Conservation (phyloP, 2,888 invertebrate species). For the Mesochorus sp. region DNA sequence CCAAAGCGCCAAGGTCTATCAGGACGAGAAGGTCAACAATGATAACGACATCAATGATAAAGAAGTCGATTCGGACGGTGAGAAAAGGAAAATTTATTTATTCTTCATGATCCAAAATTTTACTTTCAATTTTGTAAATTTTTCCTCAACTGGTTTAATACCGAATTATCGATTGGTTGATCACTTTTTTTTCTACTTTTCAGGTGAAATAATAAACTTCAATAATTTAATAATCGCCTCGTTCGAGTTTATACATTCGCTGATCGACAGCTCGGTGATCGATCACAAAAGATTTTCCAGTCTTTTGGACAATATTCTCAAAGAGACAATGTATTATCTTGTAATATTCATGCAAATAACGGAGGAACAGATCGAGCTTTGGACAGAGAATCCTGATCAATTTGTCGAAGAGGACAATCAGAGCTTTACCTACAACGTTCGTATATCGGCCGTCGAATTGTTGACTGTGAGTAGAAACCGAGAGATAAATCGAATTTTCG, state of each 20-base stretch:
- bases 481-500: neutral
- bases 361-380: conserved; percentile 86
- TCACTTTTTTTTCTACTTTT: too few species aligned
- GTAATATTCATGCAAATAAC: conserved; percentile 88
- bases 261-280: conserved; percentile 84
- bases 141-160: neutral
- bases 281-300: conserved; percentile 84
- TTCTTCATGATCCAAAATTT: too few species aligned
- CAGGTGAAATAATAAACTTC: conserved; percentile 86
- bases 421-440: conserved; percentile 85
- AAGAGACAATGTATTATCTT: conserved; percentile 86
- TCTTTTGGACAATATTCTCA: conserved; percentile 85
- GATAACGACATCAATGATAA: conserved; percentile 83
- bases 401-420: conserved; percentile 89
- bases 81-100: conserved; percentile 50
- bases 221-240: conserved; percentile 86
- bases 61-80: conserved; percentile 86
- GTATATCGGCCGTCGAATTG: conserved; percentile 87
- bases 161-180: neutral
- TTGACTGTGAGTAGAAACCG: conserved; percentile 81
- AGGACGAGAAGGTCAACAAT: conserved; percentile 86
- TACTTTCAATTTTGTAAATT: too few species aligned
- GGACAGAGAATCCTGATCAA: conserved; percentile 86
- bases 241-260: conserved; percentile 87
- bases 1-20: conserved; percentile 86